phyloP scores from a whole-genome alignment of 2,888 invertebrate genomes.

The Rhorus exstirpatorius region DNA sequence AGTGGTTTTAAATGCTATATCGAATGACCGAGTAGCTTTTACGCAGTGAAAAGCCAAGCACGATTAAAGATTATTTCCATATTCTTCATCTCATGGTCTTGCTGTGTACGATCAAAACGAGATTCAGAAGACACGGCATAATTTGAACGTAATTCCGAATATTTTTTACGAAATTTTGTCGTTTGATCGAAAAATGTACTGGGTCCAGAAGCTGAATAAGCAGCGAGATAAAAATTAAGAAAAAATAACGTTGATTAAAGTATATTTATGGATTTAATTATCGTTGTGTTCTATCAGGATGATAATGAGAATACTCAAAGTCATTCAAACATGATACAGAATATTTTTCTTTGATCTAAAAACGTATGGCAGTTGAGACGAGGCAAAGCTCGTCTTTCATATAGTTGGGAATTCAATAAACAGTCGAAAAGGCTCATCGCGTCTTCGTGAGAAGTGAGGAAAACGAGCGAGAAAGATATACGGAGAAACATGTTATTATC shows the following conservation, averaged over 20 bases:
- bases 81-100: not conserved
- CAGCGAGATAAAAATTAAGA: too few species aligned
- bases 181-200: constrained; percentile 40
- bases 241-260: constrained; percentile 2
- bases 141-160: constrained; percentile 3
- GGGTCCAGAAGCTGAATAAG: not conserved
- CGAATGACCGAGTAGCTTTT: constrained; percentile 63
- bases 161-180: not conserved
- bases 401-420: constrained; percentile 15
- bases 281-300: not conserved
- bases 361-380: not conserved
- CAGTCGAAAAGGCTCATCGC: not conserved
- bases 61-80: constrained; percentile 4
- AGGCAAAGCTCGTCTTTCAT: constrained; percentile 30
- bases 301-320: not conserved
- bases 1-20: constrained; percentile 71
- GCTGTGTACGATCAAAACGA: not conserved
- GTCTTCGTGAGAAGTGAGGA: not conserved
- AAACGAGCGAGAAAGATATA: not conserved
- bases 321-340: not conserved
- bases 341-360: not conserved
- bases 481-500: constrained; percentile 42
- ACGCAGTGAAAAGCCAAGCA: constrained; percentile 1
- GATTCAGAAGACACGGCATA: not conserved
- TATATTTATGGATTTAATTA: not conserved